Evolutionary conservation across 2,888 invertebrate genomes (phyloP), one percentile per base, ranked within the genome.

Genomic region (Cryptus viduatorius): DNA sequence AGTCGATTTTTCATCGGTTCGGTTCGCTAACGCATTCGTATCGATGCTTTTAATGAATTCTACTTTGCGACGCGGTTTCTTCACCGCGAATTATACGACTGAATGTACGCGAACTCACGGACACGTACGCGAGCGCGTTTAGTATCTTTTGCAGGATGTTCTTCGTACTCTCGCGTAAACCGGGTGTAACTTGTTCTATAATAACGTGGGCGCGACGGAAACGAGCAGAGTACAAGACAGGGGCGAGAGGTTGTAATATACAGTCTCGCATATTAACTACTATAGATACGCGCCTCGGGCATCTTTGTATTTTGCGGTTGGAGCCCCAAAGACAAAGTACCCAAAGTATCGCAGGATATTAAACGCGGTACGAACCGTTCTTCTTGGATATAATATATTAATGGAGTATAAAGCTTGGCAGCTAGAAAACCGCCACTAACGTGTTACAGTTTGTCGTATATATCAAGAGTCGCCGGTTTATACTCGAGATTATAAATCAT

Each of bases 151-250:
- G 37, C 37, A 61, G 77, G 48, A 73, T 83, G 14, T 65, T 64
- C 72, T 61, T 61, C 67, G 46, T 37, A 77, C 56, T 68, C 59
- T 77, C 84, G 84, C 84, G 84, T 84, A 84, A 84, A 84, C 72
- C 80, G 72, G 84, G 84, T 37, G 37, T 77, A 84, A 84, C 80
- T 84, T 78, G 84, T 84, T 81, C 72, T 68, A 73, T 81, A 61
- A 72, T 80, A 76, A 64, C 72, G 73, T 69, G 81, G 80, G 84
- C 80, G 84, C 80, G 84, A 73, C 31, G 84, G 81, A 68, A 80
- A 83, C 79, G 79, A 79, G 73, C 29, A n/a, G n/a, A 56, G 69
- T 61, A 78, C 73, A 78, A 71, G 71, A 83, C 65, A 76, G 71
- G 65, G 59, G 80, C 84, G 68, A 53, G 69, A 37, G 56, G 53